These are phyloP conservation scores for Tympanoctomys barrerae DNA, from an alignment of 2,797 vertebrate genomes.

Conservation along the genomic window DNA sequence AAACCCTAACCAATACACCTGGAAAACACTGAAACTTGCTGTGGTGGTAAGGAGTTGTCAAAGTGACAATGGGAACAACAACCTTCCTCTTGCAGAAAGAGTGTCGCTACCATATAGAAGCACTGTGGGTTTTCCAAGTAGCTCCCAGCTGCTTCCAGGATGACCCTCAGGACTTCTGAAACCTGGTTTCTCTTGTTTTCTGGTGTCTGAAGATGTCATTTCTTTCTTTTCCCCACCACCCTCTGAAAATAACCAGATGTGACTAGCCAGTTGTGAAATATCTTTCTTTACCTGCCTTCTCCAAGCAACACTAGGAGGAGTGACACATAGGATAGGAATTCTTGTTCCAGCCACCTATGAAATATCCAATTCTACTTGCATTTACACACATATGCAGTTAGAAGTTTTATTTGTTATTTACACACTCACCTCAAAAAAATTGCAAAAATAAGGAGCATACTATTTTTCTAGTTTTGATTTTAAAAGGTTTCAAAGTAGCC, in stretches of 20 bases:
- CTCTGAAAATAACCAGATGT: slow-evolving; percentile 42
- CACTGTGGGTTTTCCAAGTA: not conserved
- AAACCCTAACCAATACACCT: too few relatives aligned
- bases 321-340: slow-evolving; percentile 70
- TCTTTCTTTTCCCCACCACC: not conserved
- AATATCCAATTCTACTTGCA: slow-evolving; percentile 83
- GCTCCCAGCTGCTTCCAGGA: not conserved
- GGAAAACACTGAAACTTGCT: not conserved
- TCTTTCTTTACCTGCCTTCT: slow-evolving; percentile 53
- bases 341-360: slow-evolving; percentile 79
- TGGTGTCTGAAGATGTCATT: slow-evolving; percentile 50
- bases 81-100: not conserved
- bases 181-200: slow-evolving; percentile 18
- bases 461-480: slow-evolving; percentile 64
- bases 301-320: slow-evolving; percentile 35
- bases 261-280: slow-evolving; percentile 60
- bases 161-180: not conserved
- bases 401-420: slow-evolving; percentile 83
- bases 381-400: slow-evolving; percentile 78
- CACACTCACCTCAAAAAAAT: slow-evolving; percentile 72
- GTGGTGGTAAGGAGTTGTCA: not conserved
- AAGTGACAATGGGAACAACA: not conserved
- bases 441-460: slow-evolving; percentile 53
- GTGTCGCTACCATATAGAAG: not conserved
- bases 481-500: slow-evolving; percentile 41